These are phyloP conservation scores for Calcarius lapponicus DNA, from an alignment of 2,797 vertebrate species.

Conservation along the genomic window DNA sequence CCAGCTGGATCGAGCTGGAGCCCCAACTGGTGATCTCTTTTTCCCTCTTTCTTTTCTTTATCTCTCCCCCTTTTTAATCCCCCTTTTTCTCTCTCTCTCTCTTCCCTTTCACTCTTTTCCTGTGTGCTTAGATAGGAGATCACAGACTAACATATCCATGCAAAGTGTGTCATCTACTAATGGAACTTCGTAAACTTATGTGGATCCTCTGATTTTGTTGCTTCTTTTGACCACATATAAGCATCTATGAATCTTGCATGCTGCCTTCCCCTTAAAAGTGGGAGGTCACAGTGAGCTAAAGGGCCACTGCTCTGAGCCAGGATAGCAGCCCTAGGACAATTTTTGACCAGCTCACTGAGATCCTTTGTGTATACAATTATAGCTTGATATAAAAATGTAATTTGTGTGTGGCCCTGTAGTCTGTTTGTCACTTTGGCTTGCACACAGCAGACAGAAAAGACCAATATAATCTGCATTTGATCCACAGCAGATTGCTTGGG, in stretches of 20 bases:
- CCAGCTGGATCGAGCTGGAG: background rate
- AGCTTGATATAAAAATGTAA: background rate
- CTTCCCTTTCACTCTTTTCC: background rate
- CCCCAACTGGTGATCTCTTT: background rate
- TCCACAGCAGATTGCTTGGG: background rate
- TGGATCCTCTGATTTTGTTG: background rate
- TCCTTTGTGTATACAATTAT: background rate
- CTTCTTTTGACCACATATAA: background rate
- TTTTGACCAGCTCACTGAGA: background rate
- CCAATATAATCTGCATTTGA: background rate
- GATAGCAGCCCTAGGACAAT: background rate
- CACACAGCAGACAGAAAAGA: background rate
- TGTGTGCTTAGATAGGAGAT: background rate
- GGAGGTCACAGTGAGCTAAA: background rate
- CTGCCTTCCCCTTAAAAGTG: background rate
- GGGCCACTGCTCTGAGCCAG: background rate
- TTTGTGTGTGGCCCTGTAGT: background rate
- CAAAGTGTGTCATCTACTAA: background rate
- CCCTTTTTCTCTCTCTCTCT: background rate
- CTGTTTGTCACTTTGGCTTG: background rate
- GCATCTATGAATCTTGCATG: background rate
- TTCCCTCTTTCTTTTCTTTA: background rate
- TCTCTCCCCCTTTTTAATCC: background rate
- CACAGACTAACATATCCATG: background rate
- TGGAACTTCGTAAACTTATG: background rate